Conservation (phyloP, 2,888 invertebrate genomes). For the Andrena haemorrhoa region DNA sequence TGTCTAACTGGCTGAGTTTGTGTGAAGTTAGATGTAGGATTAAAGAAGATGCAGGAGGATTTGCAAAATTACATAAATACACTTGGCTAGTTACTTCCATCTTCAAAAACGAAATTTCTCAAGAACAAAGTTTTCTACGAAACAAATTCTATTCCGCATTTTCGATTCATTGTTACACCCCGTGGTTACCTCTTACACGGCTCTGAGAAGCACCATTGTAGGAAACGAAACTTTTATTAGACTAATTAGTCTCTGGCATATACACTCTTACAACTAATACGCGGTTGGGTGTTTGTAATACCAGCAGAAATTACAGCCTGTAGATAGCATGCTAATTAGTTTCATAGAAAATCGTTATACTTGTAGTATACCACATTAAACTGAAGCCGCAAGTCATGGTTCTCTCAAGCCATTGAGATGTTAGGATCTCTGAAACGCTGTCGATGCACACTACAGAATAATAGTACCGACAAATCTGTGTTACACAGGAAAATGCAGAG, state of each 20-base stretch:
- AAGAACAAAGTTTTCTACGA: too few species aligned
- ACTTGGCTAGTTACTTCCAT: background rate
- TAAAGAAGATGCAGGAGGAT: background rate
- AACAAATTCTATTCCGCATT: too few species aligned
- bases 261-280: background rate
- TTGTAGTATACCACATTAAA: background rate
- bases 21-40: background rate
- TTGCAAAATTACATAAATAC: background rate
- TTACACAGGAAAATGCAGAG: background rate
- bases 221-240: background rate
- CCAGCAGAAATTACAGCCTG: background rate
- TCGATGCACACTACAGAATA: background rate
- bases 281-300: too few species aligned
- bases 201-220: too few species aligned
- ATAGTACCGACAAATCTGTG: background rate
- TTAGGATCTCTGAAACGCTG: background rate
- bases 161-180: too few species aligned
- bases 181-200: too few species aligned
- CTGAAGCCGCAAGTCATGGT: background rate
- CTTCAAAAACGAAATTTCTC: too few species aligned
- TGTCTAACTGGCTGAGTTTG: background rate
- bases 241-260: background rate
- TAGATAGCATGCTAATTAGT: background rate
- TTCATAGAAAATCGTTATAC: background rate
- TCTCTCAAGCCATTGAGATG: background rate